A percentile compares a stretch with the other conserved stretches of the same genome.
These are phyloP conservation scores for Drosophila barbarae DNA, from an alignment of 2,888 invertebrate genomes.

Conservation along the genomic window DNA sequence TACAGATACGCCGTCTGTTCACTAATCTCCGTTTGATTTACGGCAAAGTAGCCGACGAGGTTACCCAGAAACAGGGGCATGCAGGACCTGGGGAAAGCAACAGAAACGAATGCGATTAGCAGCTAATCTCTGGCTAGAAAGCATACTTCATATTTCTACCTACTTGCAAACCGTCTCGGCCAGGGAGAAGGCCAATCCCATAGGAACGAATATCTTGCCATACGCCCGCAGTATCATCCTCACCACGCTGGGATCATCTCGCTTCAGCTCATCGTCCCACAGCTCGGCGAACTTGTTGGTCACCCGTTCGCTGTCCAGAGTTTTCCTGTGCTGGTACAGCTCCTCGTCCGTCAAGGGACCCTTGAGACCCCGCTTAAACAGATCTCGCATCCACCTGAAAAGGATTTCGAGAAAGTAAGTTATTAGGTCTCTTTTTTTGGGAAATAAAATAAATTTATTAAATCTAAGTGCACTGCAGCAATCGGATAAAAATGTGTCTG, in stretches of 20 bases:
- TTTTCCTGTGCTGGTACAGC: slow-evolving; percentile 81
- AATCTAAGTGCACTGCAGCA: too few relatives aligned
- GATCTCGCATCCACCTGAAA: slow-evolving; percentile 80
- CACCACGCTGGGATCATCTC: slow-evolving; percentile 80
- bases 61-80: slow-evolving; percentile 85
- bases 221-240: slow-evolving; percentile 80
- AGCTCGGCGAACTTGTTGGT: slow-evolving; percentile 79
- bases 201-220: slow-evolving; percentile 76
- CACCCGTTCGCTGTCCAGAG: slow-evolving; percentile 81
- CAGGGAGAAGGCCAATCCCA: slow-evolving; percentile 73
- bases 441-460: background rate
- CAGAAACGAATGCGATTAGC: slow-evolving; percentile 16
- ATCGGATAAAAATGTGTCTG: too few relatives aligned
- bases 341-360: slow-evolving; percentile 82
- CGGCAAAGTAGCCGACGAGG: slow-evolving; percentile 84
- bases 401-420: background rate
- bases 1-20: slow-evolving; percentile 84
- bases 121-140: background rate
- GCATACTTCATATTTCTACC: slow-evolving; percentile 20
- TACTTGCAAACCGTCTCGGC: slow-evolving; percentile 77
- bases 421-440: background rate
- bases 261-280: slow-evolving; percentile 79
- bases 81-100: slow-evolving; percentile 80
- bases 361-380: slow-evolving; percentile 81
- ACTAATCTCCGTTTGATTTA: slow-evolving; percentile 81